Evolutionary conservation across 2,797 vertebrate genomes (phyloP).

Genomic region (Neosilurus mollespiculum): DNA sequence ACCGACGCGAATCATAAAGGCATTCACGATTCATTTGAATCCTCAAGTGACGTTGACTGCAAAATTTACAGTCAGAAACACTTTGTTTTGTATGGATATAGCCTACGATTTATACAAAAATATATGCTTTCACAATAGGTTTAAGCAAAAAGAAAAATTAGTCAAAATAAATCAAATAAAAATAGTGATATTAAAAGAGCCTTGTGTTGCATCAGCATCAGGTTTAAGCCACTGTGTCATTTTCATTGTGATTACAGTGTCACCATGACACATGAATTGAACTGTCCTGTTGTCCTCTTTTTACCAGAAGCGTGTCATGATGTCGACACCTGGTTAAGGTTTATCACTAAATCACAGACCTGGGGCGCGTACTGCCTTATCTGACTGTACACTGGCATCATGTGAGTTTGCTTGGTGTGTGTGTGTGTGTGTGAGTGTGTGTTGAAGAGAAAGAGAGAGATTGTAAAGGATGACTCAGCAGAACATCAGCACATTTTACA

Average conservation of each 20-base stretch:
- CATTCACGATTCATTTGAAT: not conserved
- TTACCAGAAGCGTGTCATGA: not conserved
- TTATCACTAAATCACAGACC: not conserved
- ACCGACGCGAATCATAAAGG: not conserved
- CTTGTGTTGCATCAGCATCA: not conserved
- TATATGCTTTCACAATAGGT: not conserved
- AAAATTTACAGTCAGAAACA: not conserved
- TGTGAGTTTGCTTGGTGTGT: slow-evolving; percentile 14
- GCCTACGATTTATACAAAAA: no score
- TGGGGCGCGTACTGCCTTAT: not conserved
- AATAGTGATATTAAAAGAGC: not conserved
- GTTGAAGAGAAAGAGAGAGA: not conserved
- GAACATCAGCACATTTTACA: not conserved
- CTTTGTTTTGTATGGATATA: no score
- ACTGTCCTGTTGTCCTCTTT: not conserved
- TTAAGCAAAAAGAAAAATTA: not conserved
- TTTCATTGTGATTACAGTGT: not conserved
- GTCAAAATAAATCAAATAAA: no score
- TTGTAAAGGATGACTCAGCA: slow-evolving; percentile 41
- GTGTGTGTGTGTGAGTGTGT: not conserved
- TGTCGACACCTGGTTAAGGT: not conserved
- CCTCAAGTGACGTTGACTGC: not conserved
- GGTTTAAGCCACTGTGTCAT: slow-evolving; percentile 2
- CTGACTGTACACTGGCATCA: not conserved
- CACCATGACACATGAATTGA: not conserved